phyloP scores from a whole-genome alignment of 2,888 invertebrate species.

The Limnephilus lunatus region DNA sequence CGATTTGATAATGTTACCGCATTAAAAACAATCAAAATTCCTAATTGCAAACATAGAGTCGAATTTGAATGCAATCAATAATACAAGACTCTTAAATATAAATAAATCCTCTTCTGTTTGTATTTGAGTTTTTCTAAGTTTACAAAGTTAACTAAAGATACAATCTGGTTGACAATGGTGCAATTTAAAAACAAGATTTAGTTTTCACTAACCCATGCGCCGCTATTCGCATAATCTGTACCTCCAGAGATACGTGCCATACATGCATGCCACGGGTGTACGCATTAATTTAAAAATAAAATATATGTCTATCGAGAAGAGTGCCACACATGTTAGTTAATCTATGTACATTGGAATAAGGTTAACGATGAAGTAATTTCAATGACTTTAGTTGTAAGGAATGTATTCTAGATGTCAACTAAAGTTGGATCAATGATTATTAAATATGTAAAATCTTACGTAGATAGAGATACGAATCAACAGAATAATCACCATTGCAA shows the following conservation, averaged over 20 bases:
- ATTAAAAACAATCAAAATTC: background rate
- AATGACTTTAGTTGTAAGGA: constrained; percentile 2
- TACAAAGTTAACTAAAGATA: background rate
- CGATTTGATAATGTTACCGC: background rate
- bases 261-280: background rate
- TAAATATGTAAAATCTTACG: background rate
- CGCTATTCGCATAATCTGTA: no score
- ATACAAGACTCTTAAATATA: background rate
- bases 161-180: background rate
- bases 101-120: background rate
- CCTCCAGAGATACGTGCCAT: no score
- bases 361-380: background rate
- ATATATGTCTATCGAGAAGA: background rate
- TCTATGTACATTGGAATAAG: background rate
- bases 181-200: background rate
- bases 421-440: constrained; percentile 6
- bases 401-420: constrained; percentile 15
- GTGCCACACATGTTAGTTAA: background rate
- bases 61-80: background rate
- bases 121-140: no score
- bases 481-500: background rate
- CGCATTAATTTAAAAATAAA: background rate
- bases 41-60: background rate
- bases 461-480: background rate
- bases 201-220: background rate